Conservation (phyloP, 1,140 invertebrate genomes). For the Eueides isabella region DNA sequence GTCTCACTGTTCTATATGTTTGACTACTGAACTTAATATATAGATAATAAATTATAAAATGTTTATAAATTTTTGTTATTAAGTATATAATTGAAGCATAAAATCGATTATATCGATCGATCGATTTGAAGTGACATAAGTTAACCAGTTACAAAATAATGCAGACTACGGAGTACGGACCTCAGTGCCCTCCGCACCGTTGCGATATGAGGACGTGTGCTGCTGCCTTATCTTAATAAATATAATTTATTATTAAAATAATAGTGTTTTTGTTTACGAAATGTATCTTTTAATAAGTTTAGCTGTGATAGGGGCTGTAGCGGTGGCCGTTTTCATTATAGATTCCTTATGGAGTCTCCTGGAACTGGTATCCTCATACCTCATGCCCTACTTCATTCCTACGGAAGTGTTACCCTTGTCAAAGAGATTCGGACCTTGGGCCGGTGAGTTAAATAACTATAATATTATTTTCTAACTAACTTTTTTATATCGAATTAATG, state of each 20-base stretch:
- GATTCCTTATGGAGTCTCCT: slow-evolving; percentile 81
- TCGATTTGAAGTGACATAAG: slow-evolving; percentile 17
- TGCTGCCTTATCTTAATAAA: not conserved
- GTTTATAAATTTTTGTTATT: not conserved
- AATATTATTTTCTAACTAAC: not conserved
- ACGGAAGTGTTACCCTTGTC: slow-evolving; percentile 78
- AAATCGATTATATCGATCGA: slow-evolving; percentile 1
- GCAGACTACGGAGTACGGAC: slow-evolving; percentile 3
- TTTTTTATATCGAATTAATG: not conserved
- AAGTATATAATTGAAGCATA: not conserved
- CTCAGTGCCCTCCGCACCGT: slow-evolving; percentile 32
- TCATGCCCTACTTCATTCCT: slow-evolving; percentile 83
- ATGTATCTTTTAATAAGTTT: slow-evolving; percentile 36
- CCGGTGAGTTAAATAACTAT: slow-evolving; percentile 69
- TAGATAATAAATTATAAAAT: no score
- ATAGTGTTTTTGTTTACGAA: not conserved
- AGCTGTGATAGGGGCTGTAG: slow-evolving; percentile 70
- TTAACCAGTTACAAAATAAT: not conserved
- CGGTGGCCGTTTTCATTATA: slow-evolving; percentile 65
- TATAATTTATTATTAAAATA: not conserved
- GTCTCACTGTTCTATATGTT: no score
- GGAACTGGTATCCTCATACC: slow-evolving; percentile 74
- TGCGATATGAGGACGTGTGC: slow-evolving; percentile 36
- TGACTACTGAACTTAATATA: no score
- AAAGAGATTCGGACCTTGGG: slow-evolving; percentile 83